Evolutionary conservation across 2,888 invertebrate genomes (phyloP).

Genomic region (Ceratothoa steindachneri): DNA sequence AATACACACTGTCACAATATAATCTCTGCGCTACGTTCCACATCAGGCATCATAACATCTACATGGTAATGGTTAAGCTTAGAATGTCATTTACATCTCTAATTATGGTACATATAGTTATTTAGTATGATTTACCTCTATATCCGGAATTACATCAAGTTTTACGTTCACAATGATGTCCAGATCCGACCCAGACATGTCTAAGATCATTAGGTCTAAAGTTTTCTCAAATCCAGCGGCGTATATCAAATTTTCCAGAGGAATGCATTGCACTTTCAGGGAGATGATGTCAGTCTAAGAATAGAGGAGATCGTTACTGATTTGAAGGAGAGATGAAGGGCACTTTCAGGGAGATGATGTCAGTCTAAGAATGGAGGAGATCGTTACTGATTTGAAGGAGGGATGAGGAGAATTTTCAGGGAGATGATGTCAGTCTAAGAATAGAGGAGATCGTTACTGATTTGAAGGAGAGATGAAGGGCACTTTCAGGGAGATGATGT

Average conservation of each 20-base stretch:
- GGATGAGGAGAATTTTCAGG: constrained; percentile 28
- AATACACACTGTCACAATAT: no score
- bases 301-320: background rate
- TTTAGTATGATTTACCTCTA: constrained; percentile 32
- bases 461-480: constrained; percentile 41
- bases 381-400: constrained; percentile 25
- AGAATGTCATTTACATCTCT: no score
- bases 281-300: background rate
- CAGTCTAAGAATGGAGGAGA: background rate
- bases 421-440: background rate
- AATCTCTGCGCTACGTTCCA: no score
- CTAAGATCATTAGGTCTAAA: constrained; percentile 39
- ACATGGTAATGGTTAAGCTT: no score
- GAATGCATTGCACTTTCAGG: constrained; percentile 31
- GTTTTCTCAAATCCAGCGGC: constrained; percentile 25
- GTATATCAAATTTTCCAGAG: constrained; percentile 41
- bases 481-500: background rate
- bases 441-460: background rate
- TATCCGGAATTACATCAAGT: constrained; percentile 32
- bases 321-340: constrained; percentile 41
- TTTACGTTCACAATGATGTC: constrained; percentile 37
- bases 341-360: background rate
- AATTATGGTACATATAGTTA: no score
- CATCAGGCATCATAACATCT: no score
- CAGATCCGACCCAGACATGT: constrained; percentile 42